These are phyloP conservation scores for Holacanthus passer DNA, from an alignment of 2,113 vertebrate species.

Conservation along the genomic window DNA sequence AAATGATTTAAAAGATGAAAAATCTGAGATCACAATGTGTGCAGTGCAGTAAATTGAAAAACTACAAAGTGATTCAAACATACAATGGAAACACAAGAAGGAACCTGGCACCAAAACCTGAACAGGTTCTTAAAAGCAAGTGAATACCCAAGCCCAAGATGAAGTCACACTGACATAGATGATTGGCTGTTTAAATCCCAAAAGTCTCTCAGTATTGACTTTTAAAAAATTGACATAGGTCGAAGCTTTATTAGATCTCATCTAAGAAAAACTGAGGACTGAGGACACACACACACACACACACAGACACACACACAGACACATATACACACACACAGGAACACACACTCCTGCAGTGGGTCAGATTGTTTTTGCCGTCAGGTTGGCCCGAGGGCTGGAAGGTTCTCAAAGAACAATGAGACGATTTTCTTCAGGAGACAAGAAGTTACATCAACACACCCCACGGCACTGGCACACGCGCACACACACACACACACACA, in stretches of 20 bases:
- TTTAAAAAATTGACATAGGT: background rate
- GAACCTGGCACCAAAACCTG: background rate
- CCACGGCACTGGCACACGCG: background rate
- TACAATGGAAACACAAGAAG: background rate
- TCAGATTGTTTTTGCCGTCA: constrained; percentile 34
- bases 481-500: background rate
- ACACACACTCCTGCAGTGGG: background rate
- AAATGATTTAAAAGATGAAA: no score
- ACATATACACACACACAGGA: no score
- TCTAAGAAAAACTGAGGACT: background rate
- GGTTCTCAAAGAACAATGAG: background rate
- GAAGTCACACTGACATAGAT: background rate
- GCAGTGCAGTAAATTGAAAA: no score
- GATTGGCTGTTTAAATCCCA: background rate
- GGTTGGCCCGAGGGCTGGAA: constrained; percentile 40
- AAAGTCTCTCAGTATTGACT: background rate
- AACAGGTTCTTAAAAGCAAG: no score
- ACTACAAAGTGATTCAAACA: no score
- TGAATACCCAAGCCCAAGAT: background rate
- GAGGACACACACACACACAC: constrained; percentile 7
- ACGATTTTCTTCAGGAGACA: constrained; percentile 36
- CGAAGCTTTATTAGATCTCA: background rate
- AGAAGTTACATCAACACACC: constrained; percentile 37
- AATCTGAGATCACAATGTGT: no score
- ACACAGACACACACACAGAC: constrained; percentile 31